A percentile compares a stretch with the other conserved stretches of the same genome.
Evolutionary conservation across 2,888 invertebrate species (phyloP).

Genomic region (Oxyscelio sp.): DNA sequence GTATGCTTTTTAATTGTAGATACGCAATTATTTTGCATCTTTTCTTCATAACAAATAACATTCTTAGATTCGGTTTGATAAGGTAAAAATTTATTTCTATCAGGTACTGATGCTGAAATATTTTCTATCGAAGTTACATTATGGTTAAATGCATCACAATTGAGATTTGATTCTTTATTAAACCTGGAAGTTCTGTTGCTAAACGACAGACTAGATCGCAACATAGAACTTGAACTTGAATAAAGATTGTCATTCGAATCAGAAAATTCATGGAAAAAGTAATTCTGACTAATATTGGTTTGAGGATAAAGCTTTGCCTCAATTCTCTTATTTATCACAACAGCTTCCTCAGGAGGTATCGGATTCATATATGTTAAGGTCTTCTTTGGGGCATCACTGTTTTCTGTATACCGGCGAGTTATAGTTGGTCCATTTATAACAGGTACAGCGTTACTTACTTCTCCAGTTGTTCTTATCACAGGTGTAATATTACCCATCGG

Average conservation of each 20-base stretch:
- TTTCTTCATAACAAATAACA: conserved; percentile 59
- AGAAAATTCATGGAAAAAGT: conserved; percentile 77
- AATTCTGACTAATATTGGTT: conserved; percentile 80
- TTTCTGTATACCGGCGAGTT: conserved; percentile 76
- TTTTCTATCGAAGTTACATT: conserved; percentile 29
- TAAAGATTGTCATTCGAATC: conserved; percentile 58
- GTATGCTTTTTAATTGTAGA: conserved; percentile 78
- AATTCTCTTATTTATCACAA: conserved; percentile 85
- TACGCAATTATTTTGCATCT: conserved; percentile 74
- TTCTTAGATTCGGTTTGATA: conserved; percentile 20
- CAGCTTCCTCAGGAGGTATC: conserved; percentile 85
- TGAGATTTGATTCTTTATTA: conserved; percentile 23
- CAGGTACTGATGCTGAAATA: conserved; percentile 43
- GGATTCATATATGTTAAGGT: conserved; percentile 85
- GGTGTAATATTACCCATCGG: conserved; percentile 83
- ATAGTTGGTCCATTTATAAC: conserved; percentile 89
- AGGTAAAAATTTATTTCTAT: conserved; percentile 34
- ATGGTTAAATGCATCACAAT: conserved; percentile 46
- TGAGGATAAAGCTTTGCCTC: conserved; percentile 86
- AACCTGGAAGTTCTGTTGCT: conserved; percentile 27
- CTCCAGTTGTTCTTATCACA: conserved; percentile 84
- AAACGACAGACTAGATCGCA: conserved; percentile 61
- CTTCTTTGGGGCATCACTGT: conserved; percentile 80
- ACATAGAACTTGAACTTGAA: conserved; percentile 38
- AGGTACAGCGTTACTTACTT: conserved; percentile 87